Conservation (phyloP, 23 tunicate genomes). For the Trididemnum clinides region DNA sequence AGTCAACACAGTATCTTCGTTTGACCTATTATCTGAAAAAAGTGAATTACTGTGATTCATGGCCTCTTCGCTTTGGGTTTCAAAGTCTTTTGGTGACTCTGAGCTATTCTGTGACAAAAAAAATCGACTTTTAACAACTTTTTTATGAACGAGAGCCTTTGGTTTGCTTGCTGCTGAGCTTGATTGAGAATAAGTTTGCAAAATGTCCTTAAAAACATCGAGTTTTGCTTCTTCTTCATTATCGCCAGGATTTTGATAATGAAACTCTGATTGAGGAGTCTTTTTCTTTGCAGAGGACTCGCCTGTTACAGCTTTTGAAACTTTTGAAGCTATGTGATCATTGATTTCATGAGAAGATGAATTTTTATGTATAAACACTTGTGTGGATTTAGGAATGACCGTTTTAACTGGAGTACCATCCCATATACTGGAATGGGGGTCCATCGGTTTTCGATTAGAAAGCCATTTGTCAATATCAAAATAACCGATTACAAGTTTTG, state of each 20-base stretch:
- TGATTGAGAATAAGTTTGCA: too few relatives aligned
- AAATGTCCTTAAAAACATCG: too few relatives aligned
- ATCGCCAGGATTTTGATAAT: too few relatives aligned
- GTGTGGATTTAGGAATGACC: neutral
- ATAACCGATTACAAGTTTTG: constrained; percentile 39
- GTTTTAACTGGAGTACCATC: neutral
- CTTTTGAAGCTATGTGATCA: too few relatives aligned
- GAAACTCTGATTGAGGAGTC: neutral
- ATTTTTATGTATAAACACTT: too few relatives aligned
- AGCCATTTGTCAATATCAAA: constrained; percentile 82
- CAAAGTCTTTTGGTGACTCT: neutral
- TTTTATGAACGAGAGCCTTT: too few relatives aligned
- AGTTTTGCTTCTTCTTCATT: too few relatives aligned
- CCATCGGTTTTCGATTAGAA: constrained; percentile 4
- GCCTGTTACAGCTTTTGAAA: too few relatives aligned
- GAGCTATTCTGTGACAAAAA: neutral
- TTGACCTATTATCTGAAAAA: neutral
- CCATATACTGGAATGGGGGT: constrained; percentile 46
- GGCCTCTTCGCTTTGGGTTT: neutral
- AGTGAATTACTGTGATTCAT: neutral
- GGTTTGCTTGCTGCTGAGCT: too few relatives aligned
- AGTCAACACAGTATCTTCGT: neutral
- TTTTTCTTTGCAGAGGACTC: neutral
- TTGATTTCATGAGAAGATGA: too few relatives aligned
- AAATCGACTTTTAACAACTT: constrained; percentile 9